Evolutionary conservation across 1,140 invertebrate genomes (phyloP).

Genomic region (Frieseomelitta varia): DNA sequence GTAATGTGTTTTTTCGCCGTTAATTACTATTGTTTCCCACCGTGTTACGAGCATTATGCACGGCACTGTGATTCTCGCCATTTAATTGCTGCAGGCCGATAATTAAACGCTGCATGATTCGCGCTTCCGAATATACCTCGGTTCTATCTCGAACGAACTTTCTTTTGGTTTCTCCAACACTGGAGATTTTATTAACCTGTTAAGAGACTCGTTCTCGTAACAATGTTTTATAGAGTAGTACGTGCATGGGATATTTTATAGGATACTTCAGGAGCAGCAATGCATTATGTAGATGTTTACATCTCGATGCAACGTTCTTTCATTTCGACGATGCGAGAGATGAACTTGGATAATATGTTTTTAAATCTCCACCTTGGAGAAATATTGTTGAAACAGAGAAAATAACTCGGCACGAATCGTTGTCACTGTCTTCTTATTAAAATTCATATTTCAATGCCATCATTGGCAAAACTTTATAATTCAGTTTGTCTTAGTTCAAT

Average conservation of each 20-base stretch:
- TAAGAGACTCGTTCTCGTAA: not conserved
- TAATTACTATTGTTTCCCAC: constrained; percentile 22
- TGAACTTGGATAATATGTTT: not conserved
- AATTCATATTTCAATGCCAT: too few relatives aligned
- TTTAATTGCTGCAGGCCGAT: not conserved
- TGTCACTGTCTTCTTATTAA: too few relatives aligned
- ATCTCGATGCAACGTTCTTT: not conserved
- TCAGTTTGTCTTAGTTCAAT: too few relatives aligned
- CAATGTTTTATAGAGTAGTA: not conserved
- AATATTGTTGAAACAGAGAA: not conserved
- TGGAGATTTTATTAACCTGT: constrained; percentile 2
- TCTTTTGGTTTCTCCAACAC: not conserved
- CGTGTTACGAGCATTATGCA: not conserved
- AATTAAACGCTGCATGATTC: not conserved
- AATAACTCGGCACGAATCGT: too few relatives aligned
- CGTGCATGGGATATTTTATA: too few relatives aligned
- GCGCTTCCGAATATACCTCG: too few relatives aligned
- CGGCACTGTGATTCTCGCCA: not conserved
- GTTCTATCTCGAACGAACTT: not conserved
- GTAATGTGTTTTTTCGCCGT: not conserved
- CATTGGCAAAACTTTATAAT: too few relatives aligned
- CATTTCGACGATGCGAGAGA: not conserved
- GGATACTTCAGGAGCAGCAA: not conserved
- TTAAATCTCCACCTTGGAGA: not conserved
- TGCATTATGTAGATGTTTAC: not conserved